Conservation (phyloP, 1,140 invertebrate genomes). For the Archegozetes longisetosus region DNA sequence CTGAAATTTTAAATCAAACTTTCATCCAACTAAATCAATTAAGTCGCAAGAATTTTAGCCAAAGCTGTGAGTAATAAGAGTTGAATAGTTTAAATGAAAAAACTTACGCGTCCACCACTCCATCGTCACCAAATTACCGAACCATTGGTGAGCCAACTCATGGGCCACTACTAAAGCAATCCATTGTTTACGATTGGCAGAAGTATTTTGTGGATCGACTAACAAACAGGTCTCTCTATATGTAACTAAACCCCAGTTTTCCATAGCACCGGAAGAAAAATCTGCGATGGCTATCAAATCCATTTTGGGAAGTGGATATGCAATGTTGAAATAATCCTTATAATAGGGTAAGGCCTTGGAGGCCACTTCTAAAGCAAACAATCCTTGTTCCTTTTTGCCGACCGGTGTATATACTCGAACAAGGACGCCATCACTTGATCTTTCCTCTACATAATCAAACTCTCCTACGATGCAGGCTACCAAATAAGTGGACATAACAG, state of each 20-base stretch:
- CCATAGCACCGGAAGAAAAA: slow-evolving; percentile 56
- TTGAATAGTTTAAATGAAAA: not conserved
- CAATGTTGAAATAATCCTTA: slow-evolving; percentile 38
- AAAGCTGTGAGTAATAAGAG: slow-evolving; percentile 83
- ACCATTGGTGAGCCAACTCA: slow-evolving; percentile 60
- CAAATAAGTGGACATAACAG: slow-evolving; percentile 91
- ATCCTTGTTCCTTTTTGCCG: slow-evolving; percentile 76
- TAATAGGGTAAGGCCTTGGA: slow-evolving; percentile 17
- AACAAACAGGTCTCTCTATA: slow-evolving; percentile 62
- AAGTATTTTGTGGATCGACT: slow-evolving; percentile 44
- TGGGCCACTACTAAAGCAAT: slow-evolving; percentile 61
- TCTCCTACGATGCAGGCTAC: slow-evolving; percentile 83
- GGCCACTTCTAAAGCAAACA: slow-evolving; percentile 62
- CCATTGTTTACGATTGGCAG: slow-evolving; percentile 48
- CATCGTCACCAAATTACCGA: slow-evolving; percentile 59
- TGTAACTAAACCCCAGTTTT: slow-evolving; percentile 80
- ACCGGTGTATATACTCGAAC: slow-evolving; percentile 82
- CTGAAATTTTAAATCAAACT: slow-evolving; percentile 81
- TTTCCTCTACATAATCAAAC: slow-evolving; percentile 66
- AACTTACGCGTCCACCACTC: slow-evolving; percentile 58
- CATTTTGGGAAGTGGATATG: slow-evolving; percentile 88
- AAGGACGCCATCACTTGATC: slow-evolving; percentile 45
- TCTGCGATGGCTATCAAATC: slow-evolving; percentile 89
- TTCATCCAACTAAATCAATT: slow-evolving; percentile 54
- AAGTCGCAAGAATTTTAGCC: slow-evolving; percentile 86